phyloP scores from a whole-genome alignment of 2,888 invertebrate genomes.

The Drosophila paucipuncta region DNA sequence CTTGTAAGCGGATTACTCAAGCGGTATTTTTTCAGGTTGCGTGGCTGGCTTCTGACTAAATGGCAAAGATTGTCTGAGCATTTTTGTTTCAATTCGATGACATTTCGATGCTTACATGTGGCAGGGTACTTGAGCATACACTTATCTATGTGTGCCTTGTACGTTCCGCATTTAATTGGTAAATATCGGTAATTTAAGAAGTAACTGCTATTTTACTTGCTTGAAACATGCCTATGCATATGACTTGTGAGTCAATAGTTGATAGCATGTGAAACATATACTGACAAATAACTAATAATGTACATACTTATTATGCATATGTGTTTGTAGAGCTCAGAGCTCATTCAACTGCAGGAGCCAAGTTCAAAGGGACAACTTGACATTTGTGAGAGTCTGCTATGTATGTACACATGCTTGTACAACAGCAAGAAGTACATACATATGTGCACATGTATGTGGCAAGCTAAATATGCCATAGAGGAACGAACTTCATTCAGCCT shows the following conservation, averaged over 20 bases:
- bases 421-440: background rate
- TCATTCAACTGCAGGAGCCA: slow-evolving; percentile 6
- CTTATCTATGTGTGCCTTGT: background rate
- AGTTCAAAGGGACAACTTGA: slow-evolving; percentile 2
- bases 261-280: background rate
- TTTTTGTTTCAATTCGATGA: background rate
- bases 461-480: slow-evolving; percentile 11
- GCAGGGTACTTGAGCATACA: background rate
- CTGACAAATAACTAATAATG: background rate
- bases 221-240: background rate
- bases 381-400: background rate
- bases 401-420: background rate
- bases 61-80: background rate
- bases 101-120: background rate
- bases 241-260: background rate
- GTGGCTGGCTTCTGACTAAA: background rate
- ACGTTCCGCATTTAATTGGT: background rate
- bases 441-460: background rate
- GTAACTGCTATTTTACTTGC: background rate
- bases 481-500: slow-evolving; percentile 23
- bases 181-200: background rate
- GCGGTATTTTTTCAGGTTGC: background rate
- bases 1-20: slow-evolving; percentile 7
- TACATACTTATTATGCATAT: background rate
- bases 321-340: background rate